Evolutionary conservation across 1,140 invertebrate species (phyloP), one percentile per base, ranked within the genome.

Genomic region (Drosophila sucinea): DNA sequence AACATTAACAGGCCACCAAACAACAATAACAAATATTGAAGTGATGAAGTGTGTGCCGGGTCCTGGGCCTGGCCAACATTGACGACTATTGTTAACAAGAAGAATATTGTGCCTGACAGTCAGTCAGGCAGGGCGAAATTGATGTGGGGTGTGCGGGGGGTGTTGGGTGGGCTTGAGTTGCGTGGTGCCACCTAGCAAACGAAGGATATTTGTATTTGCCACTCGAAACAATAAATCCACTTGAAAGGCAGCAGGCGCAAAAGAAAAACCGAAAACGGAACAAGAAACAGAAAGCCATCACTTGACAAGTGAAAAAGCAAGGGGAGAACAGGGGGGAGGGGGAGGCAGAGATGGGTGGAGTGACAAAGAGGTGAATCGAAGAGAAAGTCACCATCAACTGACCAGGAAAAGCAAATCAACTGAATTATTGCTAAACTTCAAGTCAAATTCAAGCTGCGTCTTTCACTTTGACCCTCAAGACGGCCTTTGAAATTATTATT

Each of bases 141-240:
- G 76, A 83, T 84, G 73, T 76, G 73, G 44, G 44, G 44, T 51
- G 10, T 51, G 44, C 23, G 44, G 44, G 44, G 44, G 25, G 10
- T 51, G 44, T 7, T 23, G 44, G 44, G 25, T 10, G 44, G 44
- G 23, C 7, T 51, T 51, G 44, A 23, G 7, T 27, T 51, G 7
- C 6, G 44, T 23, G 51, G 54, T 57, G 58, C 60, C 58, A 54
- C 29, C 38, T 17, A 51, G 2, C 4, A 1, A 4, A 30, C 10
- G 44, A 54, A 25, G 75, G 75, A 70, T 73, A 74, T 80, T 87
- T 87, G 79, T 83, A 74, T 83, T 87, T 82, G 79, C 83, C 76
- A 77, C 76, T 80, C 68, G 84, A 83, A 87, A 87, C 83, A 87
- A 87, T 87, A 87, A 87, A 87, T 87, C 84, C 83, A 87, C 83